Conservation (phyloP, 2,113 vertebrate genomes). For the Phrynocephalus versicolor region DNA sequence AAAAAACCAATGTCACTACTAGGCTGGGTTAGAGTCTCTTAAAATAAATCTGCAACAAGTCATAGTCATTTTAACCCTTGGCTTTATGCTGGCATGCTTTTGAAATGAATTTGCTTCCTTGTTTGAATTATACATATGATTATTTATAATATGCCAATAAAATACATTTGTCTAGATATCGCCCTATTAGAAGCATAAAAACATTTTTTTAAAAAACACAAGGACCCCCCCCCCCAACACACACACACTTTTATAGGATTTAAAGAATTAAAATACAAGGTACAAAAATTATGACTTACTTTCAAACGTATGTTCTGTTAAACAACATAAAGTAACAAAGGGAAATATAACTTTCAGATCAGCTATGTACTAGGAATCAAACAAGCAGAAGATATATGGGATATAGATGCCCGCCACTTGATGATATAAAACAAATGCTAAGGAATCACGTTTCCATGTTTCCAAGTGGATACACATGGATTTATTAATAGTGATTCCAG, state of each 20-base stretch:
- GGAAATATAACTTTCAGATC: background rate
- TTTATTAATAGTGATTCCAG: too few relatives aligned
- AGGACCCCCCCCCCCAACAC: too few relatives aligned
- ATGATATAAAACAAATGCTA: background rate
- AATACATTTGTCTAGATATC: too few relatives aligned
- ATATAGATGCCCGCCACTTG: background rate
- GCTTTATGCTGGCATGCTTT: background rate
- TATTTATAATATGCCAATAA: background rate
- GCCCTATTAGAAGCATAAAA: too few relatives aligned
- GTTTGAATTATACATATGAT: background rate
- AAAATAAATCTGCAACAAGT: constrained; percentile 29
- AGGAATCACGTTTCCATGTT: too few relatives aligned
- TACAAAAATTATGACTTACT: too few relatives aligned
- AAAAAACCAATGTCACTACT: too few relatives aligned
- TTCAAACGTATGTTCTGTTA: background rate
- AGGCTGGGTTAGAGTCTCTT: constrained; percentile 36
- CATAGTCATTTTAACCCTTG: background rate
- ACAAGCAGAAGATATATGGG: background rate
- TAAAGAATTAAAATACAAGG: too few relatives aligned
- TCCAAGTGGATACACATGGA: too few relatives aligned
- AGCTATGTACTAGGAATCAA: background rate
- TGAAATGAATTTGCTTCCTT: constrained; percentile 8
- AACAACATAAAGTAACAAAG: background rate
- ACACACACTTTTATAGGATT: too few relatives aligned
- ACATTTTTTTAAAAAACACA: too few relatives aligned